Evolutionary conservation across 92 coral and sea anemone genomes (phyloP), one percentile per base, ranked within the genome.

Genomic region (Epizoanthus rinbou): DNA sequence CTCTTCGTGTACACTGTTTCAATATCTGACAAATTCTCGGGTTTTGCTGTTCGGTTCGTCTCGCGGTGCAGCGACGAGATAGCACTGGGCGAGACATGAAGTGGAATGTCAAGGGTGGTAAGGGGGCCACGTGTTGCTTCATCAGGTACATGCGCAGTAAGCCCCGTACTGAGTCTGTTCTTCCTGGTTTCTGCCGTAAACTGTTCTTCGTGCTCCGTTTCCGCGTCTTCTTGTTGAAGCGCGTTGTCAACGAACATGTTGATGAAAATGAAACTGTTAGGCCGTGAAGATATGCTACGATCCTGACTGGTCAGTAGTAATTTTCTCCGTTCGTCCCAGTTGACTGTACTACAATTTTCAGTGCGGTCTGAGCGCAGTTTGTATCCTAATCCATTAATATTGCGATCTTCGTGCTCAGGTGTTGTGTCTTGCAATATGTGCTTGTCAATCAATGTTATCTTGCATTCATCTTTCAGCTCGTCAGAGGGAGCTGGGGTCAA

Each of bases 251-350:
- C 60, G 25, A 60, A 60, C 82, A 78, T 60, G 41, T 78, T 62
- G 9, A 78, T 71, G 68, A 78, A 78, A 54, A 78, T 78, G 54
- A 78, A 78, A 6, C 82, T 78, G 50, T 57, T 78, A 15, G 82
- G 82, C 41, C 82, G 69, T 6, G 82, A 78, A 5, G 33, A 21
- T 60, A 41, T 78, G 5, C 57, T 21, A 22, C 6, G 23, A 23
- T 60, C 65, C n/a, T 60, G 65, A 39, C 65, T 69, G 13, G 28
- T 22, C 54, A 59, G 54, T 50, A 50, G 41, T 7, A 78, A 62
- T 13, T 22, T 69, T 15, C 53, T 58, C 37, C 53, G 62, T 41
- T 78, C 82, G 5, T 78, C 71, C 57, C 62, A 62, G 82, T 33
- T 62, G 68, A 62, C 5, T 33, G 82, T 31, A 19, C 47, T 10